Evolutionary conservation across 2,888 invertebrate genomes (phyloP).

Genomic region (Ophioninae sp.): DNA sequence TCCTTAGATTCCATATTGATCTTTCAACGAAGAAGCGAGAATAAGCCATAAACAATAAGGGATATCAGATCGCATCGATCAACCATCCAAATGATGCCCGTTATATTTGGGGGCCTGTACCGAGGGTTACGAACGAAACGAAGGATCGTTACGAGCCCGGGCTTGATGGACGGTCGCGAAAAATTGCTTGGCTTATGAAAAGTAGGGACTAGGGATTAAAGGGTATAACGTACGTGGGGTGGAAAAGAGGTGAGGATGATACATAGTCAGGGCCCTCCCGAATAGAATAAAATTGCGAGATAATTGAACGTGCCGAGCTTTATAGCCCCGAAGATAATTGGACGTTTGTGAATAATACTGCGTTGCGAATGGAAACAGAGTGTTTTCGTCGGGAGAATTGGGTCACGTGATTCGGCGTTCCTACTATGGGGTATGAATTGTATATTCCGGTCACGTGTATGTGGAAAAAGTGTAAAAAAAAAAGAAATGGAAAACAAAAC

Average conservation of each 20-base stretch:
- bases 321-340: constrained; percentile 12
- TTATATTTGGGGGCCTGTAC: constrained; percentile 56
- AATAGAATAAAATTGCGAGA: constrained; percentile 21
- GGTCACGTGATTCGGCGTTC: background rate
- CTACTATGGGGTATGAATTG: too few species aligned
- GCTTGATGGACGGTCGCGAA: constrained; percentile 53
- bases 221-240: constrained; percentile 22
- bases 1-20: constrained; percentile 62
- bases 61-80: constrained; percentile 63
- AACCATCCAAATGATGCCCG: constrained; percentile 57
- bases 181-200: constrained; percentile 53
- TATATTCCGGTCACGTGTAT: background rate
- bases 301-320: constrained; percentile 28
- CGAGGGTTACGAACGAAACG: constrained; percentile 34
- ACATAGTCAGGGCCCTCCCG: constrained; percentile 37
- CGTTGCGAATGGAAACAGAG: too few species aligned
- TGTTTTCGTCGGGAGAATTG: background rate
- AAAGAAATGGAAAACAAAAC: too few species aligned
- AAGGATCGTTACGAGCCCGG: constrained; percentile 16
- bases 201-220: constrained; percentile 45
- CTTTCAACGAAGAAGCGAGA: constrained; percentile 58
- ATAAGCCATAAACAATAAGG: constrained; percentile 47
- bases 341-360: background rate
- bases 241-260: constrained; percentile 29
- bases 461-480: too few species aligned